These are phyloP conservation scores for Aurelia sp. DNA, from an alignment of 30 jellyfish, hydroid and myxozoan species.

Conservation along the genomic window DNA sequence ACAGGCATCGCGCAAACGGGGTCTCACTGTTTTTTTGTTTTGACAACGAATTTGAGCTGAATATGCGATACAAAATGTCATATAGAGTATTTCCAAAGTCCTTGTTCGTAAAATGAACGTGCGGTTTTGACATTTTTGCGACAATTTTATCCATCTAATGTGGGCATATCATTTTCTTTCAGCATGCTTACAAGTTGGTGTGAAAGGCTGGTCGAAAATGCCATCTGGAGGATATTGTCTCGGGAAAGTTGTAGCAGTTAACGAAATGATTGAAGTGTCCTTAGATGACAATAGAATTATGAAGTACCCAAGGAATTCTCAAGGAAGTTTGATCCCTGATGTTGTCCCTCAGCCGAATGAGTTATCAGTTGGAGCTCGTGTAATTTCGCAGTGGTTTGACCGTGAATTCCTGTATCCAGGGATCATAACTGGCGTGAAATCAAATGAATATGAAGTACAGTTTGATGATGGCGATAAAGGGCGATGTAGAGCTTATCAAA, in stretches of 20 bases:
- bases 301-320: slow-evolving; percentile 42
- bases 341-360: slow-evolving; percentile 81
- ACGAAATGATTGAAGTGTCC: slow-evolving; percentile 60
- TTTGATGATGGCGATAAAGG: slow-evolving; percentile 97
- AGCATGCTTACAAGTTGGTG: slow-evolving; percentile 96
- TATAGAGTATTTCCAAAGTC: too few species aligned
- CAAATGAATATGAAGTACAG: slow-evolving; percentile 85
- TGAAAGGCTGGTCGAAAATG: slow-evolving; percentile 92
- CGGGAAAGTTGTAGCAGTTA: slow-evolving; percentile 76
- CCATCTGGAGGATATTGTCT: slow-evolving; percentile 88
- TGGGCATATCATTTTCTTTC: not conserved
- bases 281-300: slow-evolving; percentile 74
- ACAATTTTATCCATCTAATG: too few species aligned
- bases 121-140: too few species aligned
- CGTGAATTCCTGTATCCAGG: slow-evolving; percentile 95
- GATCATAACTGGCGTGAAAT: slow-evolving; percentile 67
- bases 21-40: too few species aligned
- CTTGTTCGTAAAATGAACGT: too few species aligned
- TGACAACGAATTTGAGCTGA: too few species aligned
- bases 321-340: slow-evolving; percentile 80
- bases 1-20: too few species aligned
- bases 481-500: slow-evolving; percentile 85
- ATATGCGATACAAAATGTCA: too few species aligned
- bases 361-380: slow-evolving; percentile 86
- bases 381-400: slow-evolving; percentile 86